Percentiles rank a stretch among this genome's conserved stretches.
Evolutionary conservation across 2,888 invertebrate species (phyloP).

Genomic region (Leucoma salicis): DNA sequence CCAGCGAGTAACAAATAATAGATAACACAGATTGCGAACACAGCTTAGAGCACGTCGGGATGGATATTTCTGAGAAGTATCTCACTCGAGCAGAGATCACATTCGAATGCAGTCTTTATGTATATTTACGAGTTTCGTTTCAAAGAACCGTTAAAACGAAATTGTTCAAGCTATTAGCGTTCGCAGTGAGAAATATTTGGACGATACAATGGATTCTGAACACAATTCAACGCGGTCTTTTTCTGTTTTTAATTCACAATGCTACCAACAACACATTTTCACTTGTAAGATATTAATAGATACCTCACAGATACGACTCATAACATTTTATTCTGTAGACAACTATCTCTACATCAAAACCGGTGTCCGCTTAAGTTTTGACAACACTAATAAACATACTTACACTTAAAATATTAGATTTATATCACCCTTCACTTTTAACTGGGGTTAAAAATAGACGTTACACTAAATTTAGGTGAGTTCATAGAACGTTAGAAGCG

Average conservation of each 20-base stretch:
- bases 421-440: conserved; percentile 33
- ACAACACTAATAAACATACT: conserved; percentile 22
- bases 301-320: not conserved
- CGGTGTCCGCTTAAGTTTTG: conserved; percentile 8
- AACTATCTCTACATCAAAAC: conserved; percentile 2
- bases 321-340: not conserved
- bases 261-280: conserved; percentile 9
- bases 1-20: conserved; percentile 25
- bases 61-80: conserved; percentile 23
- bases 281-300: not conserved
- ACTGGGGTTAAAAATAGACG: conserved; percentile 26
- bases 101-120: conserved; percentile 29
- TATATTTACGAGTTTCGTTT: conserved; percentile 41
- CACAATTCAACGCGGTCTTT: conserved; percentile 26
- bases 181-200: conserved; percentile 37
- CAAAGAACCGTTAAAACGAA: conserved; percentile 49
- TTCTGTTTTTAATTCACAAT: conserved; percentile 17
- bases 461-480: conserved; percentile 25
- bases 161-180: conserved; percentile 41
- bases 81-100: conserved; percentile 28
- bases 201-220: conserved; percentile 32
- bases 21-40: conserved; percentile 28
- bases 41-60: conserved; percentile 12
- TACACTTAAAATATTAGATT: conserved; percentile 18
- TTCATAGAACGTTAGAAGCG: conserved; percentile 31